Conservation (phyloP, 2,113 vertebrate genomes). For the Tupaia chinensis region DNA sequence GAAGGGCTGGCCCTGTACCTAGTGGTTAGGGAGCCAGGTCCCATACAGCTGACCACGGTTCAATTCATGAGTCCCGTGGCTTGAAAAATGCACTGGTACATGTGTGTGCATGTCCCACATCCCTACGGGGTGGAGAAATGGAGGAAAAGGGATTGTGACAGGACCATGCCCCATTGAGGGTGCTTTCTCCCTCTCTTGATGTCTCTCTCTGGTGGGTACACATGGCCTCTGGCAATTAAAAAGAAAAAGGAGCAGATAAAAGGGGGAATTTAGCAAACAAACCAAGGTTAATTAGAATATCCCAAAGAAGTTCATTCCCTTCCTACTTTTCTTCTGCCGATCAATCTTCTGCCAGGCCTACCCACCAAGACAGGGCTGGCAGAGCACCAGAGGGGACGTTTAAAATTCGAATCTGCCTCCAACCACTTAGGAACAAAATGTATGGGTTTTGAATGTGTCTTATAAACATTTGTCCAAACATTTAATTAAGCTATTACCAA, state of each 20-base stretch:
- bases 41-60: too few relatives aligned
- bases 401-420: constrained; percentile 81
- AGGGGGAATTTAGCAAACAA: not conserved
- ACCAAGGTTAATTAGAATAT: not conserved
- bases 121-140: too few relatives aligned
- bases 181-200: too few relatives aligned
- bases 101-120: too few relatives aligned
- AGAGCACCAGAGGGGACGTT: not conserved
- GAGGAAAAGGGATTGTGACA: too few relatives aligned
- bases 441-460: constrained; percentile 41
- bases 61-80: too few relatives aligned
- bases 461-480: constrained; percentile 44
- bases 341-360: not conserved
- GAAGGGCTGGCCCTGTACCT: not conserved
- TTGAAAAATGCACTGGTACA: too few relatives aligned
- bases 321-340: not conserved
- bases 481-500: constrained; percentile 74
- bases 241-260: not conserved
- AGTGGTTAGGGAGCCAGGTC: too few relatives aligned
- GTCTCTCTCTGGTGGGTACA: too few relatives aligned
- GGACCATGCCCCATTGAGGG: too few relatives aligned
- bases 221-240: too few relatives aligned
- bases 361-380: not conserved
- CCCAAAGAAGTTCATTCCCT: not conserved
- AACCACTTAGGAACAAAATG: constrained; percentile 70